Conservation (phyloP, 2,888 invertebrate species). For the Pilophorus perplexus region DNA sequence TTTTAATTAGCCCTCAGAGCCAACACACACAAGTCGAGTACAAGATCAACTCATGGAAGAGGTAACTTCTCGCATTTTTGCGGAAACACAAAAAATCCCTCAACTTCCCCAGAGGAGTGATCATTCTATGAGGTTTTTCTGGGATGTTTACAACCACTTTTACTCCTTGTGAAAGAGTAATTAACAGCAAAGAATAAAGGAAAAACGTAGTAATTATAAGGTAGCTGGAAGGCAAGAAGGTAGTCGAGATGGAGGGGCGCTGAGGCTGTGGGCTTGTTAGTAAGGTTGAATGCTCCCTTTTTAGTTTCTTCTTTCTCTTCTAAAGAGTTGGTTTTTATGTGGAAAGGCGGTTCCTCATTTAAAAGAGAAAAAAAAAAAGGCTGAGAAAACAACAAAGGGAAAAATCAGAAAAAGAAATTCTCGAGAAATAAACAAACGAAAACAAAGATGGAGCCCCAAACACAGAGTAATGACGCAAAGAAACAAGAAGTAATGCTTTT, state of each 20-base stretch:
- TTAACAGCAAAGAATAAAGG: conserved; percentile 24
- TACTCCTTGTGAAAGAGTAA: conserved; percentile 22
- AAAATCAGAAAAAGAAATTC: conserved; percentile 8
- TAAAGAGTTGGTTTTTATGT: conserved; percentile 25
- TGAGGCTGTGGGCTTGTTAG: too few species aligned
- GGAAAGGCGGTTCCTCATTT: conserved; percentile 23
- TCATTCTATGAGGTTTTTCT: too few species aligned
- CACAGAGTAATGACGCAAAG: conserved; percentile 26
- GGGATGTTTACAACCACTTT: too few species aligned
- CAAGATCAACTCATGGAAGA: too few species aligned
- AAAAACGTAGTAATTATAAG: conserved; percentile 35
- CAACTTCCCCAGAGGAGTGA: too few species aligned
- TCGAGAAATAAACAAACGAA: too few species aligned
- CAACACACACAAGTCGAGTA: too few species aligned
- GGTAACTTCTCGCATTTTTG: too few species aligned
- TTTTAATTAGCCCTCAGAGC: too few species aligned
- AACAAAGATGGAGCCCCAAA: neutral
- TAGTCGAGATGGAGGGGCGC: neutral
- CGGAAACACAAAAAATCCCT: too few species aligned
- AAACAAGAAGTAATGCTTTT: conserved; percentile 21
- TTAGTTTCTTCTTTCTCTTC: neutral
- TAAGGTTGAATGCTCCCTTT: too few species aligned
- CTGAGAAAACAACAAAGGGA: neutral
- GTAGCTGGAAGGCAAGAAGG: conserved; percentile 6
- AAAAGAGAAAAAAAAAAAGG: conserved; percentile 11